Base-by-base conservation (phyloP, 2,113 vertebrate genomes). In the Dolichotis patagonum region DNA sequence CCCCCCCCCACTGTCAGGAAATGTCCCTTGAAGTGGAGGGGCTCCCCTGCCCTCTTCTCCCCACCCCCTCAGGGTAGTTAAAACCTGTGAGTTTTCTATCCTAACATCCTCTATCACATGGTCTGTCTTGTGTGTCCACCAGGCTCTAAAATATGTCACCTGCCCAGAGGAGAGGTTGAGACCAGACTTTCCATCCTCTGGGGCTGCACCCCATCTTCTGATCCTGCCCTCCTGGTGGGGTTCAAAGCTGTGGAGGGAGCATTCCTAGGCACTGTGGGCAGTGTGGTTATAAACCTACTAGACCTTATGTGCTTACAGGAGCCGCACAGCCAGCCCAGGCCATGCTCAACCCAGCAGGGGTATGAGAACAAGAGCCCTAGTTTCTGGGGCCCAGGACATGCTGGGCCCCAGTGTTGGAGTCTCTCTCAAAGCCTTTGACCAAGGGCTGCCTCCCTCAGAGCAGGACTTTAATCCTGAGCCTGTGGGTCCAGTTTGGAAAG, bases 211-310 rank as follows among this genome's bases (percentile, higher is more conserved):
- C 41, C 26, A 9, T 41, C 43, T 38, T 38, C 7, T 6, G 17
- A 52, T 9, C 81, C 52, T 7, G 26, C 58, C 69, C 22, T 43
- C 14, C 0, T 13, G 1, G 17, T 32, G 12, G 58, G 17, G 63
- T 24, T 54, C 19, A 20, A 22, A 20, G 28, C 32, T 17, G 14
- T 12, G 24, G 46, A 67, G 12, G 54, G 12, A 17, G 38, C 54
- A 10, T 19, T 46, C 52, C 13, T 6, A 3, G 63, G 83, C 7
- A 0, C 46, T 2, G 3, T 0, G 0, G 32, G 11, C n/a, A 26
- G 26, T 41, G 38, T 30, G n/a, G 16, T n/a, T 77, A 11, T 35
- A 13, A 24, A 30, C 35, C 73, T 38, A 32, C 24, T 80, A n/a
- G 8, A 11, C 22, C 41, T 35, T 0, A 3, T 38, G 0, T 12